Evolutionary conservation across 2,888 invertebrate species (phyloP).

Genomic region (Macaria liturata): DNA sequence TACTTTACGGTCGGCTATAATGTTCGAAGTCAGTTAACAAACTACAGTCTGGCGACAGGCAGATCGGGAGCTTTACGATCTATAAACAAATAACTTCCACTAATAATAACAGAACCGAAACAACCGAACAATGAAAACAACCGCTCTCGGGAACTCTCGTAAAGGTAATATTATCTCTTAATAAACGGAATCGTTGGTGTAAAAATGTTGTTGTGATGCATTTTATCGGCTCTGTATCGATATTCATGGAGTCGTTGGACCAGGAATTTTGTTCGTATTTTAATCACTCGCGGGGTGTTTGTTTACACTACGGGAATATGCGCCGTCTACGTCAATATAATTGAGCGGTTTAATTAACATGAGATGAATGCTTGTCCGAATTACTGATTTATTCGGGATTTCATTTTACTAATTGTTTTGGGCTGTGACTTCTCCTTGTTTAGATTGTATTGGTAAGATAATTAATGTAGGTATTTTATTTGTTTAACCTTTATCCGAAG

Average conservation of each 20-base stretch:
- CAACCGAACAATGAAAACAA: conserved; percentile 79
- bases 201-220: conserved; percentile 72
- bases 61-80: conserved; percentile 76
- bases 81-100: conserved; percentile 80
- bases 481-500: conserved; percentile 65
- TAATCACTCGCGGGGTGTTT: conserved; percentile 39
- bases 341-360: not conserved
- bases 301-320: conserved; percentile 17
- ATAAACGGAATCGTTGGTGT: conserved; percentile 72
- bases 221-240: conserved; percentile 61
- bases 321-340: conserved; percentile 2
- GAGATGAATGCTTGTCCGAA: too few species aligned
- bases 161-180: conserved; percentile 82
- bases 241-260: conserved; percentile 64
- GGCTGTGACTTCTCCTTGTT: too few species aligned
- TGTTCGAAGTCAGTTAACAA: conserved; percentile 72
- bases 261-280: conserved; percentile 45
- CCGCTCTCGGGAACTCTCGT: conserved; percentile 67
- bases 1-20: conserved; percentile 70
- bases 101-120: conserved; percentile 82
- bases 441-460: too few species aligned
- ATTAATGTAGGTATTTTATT: too few species aligned
- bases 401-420: too few species aligned
- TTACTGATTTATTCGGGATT: too few species aligned
- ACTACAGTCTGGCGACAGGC: conserved; percentile 69